Base-by-base conservation (phyloP, 2,888 invertebrate species). In the Temnothorax rugatulus region DNA sequence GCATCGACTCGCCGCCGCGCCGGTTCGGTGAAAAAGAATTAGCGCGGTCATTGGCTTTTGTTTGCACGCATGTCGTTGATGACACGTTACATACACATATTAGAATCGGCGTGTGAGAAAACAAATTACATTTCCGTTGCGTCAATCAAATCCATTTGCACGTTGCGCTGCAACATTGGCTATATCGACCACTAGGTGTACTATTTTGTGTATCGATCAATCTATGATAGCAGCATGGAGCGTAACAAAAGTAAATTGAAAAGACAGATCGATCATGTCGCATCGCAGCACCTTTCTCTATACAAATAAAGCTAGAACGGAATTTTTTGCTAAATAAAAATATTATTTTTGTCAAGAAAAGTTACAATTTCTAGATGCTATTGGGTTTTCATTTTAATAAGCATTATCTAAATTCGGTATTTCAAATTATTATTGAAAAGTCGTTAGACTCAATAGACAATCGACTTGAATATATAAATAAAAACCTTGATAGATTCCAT, bases 81-180 rank as follows among this genome's bases (percentile, higher is more conserved):
- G 66, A 29, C 54, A 29, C 25, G 77, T 64, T 21, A 7, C 21
- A 25, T 50, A 18, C n/a, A n/a, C n/a, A n/a, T n/a, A n/a, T n/a
- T 13, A 41, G 57, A 7, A 38, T 64, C 21, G 44, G 18, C 29
- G 15, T 59, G 18, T 41, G 13, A 18, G n/a, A 54, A 52, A 25
- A 54, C 63, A 75, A 54, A 64, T 54, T 29, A 54, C 68, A 18
- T 41, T 54, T 77, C 9, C 54, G 29, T 52, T n/a, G 34, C 54
- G 68, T 54, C 77, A 68, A 77, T 77, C 68, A 68, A 77, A 66
- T 38, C 21, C 38, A 63, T 68, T 68, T 77, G 41, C 29, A n/a
- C 29, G 77, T 54, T 54, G 59, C 41, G 13, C 9, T n/a, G 7
- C 25, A 69, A 68, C 21, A 73, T 73, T 52, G 8, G 25, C 34